A percentile compares a stretch with the other conserved stretches of the same genome.
Conservation (phyloP, 2,888 invertebrate species). For the Euzophera pinguis region DNA sequence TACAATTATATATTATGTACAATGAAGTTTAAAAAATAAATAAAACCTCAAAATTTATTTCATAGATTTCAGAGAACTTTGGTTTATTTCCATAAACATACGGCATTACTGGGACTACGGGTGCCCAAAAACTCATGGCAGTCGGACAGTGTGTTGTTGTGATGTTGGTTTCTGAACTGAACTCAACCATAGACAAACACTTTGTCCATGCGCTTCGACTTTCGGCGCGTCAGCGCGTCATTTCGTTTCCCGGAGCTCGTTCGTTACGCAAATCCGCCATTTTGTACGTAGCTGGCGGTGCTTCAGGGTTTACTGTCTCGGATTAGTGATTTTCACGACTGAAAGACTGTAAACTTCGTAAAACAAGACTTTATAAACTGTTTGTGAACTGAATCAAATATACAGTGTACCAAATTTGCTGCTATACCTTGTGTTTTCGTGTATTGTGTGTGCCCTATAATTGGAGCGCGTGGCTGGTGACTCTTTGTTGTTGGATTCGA, state of each 20-base stretch:
- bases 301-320: conserved; percentile 69
- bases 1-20: too few species aligned
- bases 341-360: conserved; percentile 64
- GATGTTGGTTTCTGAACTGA: background rate
- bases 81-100: too few species aligned
- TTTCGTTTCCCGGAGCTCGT: conserved; percentile 31
- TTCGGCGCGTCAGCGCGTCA: conserved; percentile 76
- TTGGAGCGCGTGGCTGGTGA: conserved; percentile 79
- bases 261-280: conserved; percentile 72
- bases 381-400: conserved; percentile 54
- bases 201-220: conserved; percentile 41
- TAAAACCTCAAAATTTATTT: too few species aligned
- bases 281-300: conserved; percentile 80
- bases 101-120: too few species aligned
- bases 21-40: too few species aligned
- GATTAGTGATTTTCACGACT: conserved; percentile 68
- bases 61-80: too few species aligned
- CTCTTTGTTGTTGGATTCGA: conserved; percentile 78
- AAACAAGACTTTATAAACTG: conserved; percentile 50
- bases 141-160: too few species aligned
- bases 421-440: conserved; percentile 69
- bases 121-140: too few species aligned
- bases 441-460: conserved; percentile 75
- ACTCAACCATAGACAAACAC: conserved; percentile 24
- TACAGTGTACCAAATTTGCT: conserved; percentile 56